Evolutionary conservation across 2,797 vertebrate species (phyloP), one percentile per base, ranked within the genome.

Genomic region (Gallinago stenura): DNA sequence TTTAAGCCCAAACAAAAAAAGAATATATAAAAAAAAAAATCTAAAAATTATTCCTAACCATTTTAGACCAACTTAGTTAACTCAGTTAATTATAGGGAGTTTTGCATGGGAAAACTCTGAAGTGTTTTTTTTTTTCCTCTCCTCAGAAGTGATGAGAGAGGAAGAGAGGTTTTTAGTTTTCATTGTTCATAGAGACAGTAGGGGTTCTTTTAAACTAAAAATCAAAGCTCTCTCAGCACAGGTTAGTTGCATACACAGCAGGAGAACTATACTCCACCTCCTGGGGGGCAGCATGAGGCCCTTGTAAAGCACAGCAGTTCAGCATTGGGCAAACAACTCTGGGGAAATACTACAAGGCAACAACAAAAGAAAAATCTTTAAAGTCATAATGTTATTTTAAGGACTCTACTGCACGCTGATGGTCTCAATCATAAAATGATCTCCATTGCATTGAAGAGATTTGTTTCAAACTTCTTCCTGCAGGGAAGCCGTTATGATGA

Each of bases 401-500:
- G 73, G 25, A 65, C 43, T 19, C 69, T 76, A 46, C 56, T 76
- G 16, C 19, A 43, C 50, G 28, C 45, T 95, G 72, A 84, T 84
- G 70, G 37, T 88, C 9, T 12, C 72, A 57, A 76, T 93, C 95
- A 87, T 84, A 91, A 93, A 95, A 84, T 56, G 9, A 45, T 53
- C 7, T 68, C 43, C 43, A 69, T 4, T 79, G 65, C 66, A 80
- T 21, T 43, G 84, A 82, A 90, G 85, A 84, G 62, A 93, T 91
- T 97, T 95, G 51, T 92, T 97, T 96, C 81, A 92, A 93, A 95
- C 85, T 19, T 80, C 54, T 46, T 71, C 53, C 73, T 70, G 58
- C 35, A 64, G 73, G 28, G 69, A 96, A 93, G 48, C 20, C 9
- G 4, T 90, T 87, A 73, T 30, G 58, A 94, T 95, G 80, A 96